Evolutionary conservation across 2,888 invertebrate species (phyloP).

Genomic region (Sphaeridia pumilis): DNA sequence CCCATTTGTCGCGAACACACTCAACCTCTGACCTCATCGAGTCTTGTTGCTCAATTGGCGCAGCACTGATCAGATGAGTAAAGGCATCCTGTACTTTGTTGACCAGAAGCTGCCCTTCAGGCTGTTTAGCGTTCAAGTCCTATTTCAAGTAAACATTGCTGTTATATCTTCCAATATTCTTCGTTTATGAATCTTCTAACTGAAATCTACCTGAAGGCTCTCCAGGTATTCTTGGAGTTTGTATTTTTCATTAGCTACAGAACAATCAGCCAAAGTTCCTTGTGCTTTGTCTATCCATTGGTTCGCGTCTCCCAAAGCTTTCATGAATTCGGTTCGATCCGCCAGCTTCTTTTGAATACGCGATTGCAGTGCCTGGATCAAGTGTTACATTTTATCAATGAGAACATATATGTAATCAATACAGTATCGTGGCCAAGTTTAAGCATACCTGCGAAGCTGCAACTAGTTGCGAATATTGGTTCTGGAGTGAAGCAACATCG

Average conservation of each 20-base stretch:
- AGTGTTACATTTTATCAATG: slow-evolving; percentile 2
- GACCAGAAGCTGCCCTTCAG: slow-evolving; percentile 60
- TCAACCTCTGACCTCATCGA: slow-evolving; percentile 62
- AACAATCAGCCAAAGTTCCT: slow-evolving; percentile 68
- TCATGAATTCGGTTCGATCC: slow-evolving; percentile 80
- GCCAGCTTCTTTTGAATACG: slow-evolving; percentile 80
- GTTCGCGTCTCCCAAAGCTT: slow-evolving; percentile 69
- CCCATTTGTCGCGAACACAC: slow-evolving; percentile 72
- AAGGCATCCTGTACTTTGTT: slow-evolving; percentile 73
- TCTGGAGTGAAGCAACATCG: slow-evolving; percentile 71
- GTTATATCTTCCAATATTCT: not conserved
- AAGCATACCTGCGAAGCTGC: slow-evolving; percentile 59
- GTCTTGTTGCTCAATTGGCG: slow-evolving; percentile 68
- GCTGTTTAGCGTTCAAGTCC: slow-evolving; percentile 42
- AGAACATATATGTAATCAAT: not conserved
- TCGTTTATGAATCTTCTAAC: not conserved
- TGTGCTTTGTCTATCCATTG: slow-evolving; percentile 72
- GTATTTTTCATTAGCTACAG: slow-evolving; percentile 64
- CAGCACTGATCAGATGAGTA: slow-evolving; percentile 68
- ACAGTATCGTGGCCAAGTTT: not conserved
- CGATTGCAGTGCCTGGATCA: slow-evolving; percentile 51
- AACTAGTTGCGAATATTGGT: slow-evolving; percentile 63
- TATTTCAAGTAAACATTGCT: slow-evolving; percentile 26
- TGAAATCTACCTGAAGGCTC: slow-evolving; percentile 54
- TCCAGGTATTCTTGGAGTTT: slow-evolving; percentile 68